Evolutionary conservation across 2,113 vertebrate genomes (phyloP).

Genomic region (Eclectus roratus): DNA sequence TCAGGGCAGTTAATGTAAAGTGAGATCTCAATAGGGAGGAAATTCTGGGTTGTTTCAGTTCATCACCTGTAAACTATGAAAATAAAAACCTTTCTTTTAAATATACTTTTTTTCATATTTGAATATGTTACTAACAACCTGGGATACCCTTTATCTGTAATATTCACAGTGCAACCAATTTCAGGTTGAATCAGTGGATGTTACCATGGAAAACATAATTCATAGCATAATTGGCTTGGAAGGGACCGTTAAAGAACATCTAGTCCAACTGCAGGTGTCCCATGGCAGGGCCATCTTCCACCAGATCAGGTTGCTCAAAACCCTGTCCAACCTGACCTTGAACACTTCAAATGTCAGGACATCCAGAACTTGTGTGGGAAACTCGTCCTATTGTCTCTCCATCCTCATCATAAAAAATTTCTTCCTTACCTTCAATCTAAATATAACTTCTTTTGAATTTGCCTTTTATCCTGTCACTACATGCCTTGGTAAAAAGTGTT

Average conservation of each 20-base stretch:
- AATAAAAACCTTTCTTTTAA: background rate
- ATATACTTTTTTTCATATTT: background rate
- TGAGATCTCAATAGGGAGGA: background rate
- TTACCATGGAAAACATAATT: background rate
- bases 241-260: background rate
- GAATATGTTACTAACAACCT: background rate
- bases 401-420: background rate
- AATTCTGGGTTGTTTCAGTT: background rate
- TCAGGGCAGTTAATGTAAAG: background rate
- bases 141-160: background rate
- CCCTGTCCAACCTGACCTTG: rapidly evolving
- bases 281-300: background rate
- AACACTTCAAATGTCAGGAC: background rate
- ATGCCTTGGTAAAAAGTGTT: background rate
- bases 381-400: background rate
- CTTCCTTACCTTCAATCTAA: background rate
- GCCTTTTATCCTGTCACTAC: background rate
- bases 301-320: background rate
- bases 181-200: background rate
- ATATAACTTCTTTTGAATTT: background rate
- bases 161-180: background rate
- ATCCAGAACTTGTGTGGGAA: background rate
- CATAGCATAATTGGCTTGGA: background rate
- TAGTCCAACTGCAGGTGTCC: background rate
- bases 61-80: background rate